Evolutionary conservation across 1,140 invertebrate species (phyloP).

Genomic region (silkworm (Bombyx mori)): DNA sequence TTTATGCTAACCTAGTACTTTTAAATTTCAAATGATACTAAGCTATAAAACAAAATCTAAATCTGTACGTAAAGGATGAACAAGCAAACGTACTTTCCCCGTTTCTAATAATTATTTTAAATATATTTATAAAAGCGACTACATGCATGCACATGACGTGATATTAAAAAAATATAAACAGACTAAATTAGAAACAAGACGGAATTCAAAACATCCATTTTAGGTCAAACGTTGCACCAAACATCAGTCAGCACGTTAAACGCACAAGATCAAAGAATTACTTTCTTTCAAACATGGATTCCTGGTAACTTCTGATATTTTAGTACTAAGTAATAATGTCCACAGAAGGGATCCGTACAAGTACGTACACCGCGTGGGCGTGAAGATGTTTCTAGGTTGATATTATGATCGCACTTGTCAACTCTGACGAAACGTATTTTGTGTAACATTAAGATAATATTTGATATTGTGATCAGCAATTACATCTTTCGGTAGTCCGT

Average conservation of each 20-base stretch:
- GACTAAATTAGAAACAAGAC: conserved; percentile 16
- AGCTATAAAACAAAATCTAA: no score
- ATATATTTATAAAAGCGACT: conserved; percentile 6
- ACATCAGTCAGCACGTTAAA: conserved; percentile 21
- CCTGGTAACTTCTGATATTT: conserved; percentile 7
- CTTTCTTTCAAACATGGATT: conserved; percentile 9
- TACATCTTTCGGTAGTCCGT: no score
- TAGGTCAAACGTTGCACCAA: conserved; percentile 6
- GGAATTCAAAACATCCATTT: conserved; percentile 13
- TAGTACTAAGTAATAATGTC: no score
- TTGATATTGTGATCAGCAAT: no score
- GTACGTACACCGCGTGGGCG: no score
- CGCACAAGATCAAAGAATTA: conserved; percentile 21
- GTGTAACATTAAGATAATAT: no score
- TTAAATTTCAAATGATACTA: conserved; percentile 2
- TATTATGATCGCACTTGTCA: no score
- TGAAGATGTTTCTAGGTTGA: no score
- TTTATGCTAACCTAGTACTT: conserved; percentile 3
- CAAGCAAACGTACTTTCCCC: no score
- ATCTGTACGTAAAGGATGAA: no score
- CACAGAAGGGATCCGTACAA: no score
- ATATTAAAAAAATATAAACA: conserved; percentile 15
- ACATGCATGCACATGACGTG: conserved; percentile 15
- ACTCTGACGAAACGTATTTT: no score
- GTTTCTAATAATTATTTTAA: neutral